Percentiles rank a stretch among this genome's conserved stretches.
These are phyloP conservation scores for Thereva unica DNA, from an alignment of 2,888 invertebrate genomes.

Conservation along the genomic window DNA sequence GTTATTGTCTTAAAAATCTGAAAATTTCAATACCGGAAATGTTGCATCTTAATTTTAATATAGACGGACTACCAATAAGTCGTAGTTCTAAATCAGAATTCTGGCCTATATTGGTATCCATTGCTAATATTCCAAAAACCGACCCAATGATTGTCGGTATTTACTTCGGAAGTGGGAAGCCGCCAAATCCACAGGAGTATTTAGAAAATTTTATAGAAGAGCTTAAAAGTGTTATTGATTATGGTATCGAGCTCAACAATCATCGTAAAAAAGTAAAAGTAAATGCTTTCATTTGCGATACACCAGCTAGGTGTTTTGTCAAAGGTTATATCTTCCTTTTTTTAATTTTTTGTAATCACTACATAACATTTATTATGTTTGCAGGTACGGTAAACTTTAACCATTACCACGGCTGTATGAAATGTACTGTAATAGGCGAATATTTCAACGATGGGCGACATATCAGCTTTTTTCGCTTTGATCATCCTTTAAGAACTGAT, in stretches of 20 bases:
- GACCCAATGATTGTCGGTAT: background rate
- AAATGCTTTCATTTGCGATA: conserved; percentile 1
- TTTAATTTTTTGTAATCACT: background rate
- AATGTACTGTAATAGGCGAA: conserved; percentile 3
- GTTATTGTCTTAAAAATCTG: no score
- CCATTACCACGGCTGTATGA: conserved; percentile 1
- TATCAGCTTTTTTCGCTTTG: conserved; percentile 1
- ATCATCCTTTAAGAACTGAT: background rate
- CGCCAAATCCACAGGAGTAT: background rate
- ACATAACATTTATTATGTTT: background rate
- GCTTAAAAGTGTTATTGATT: no score
- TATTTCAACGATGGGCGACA: background rate
- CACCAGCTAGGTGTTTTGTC: conserved; percentile 10
- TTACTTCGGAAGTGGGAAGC: conserved; percentile 7
- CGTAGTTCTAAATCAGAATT: conserved; percentile 11
- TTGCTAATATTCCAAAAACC: no score
- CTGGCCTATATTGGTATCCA: no score
- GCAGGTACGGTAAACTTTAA: conserved; percentile 6
- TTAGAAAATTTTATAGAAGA: conserved; percentile 1
- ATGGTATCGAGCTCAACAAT: no score
- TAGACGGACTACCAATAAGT: background rate
- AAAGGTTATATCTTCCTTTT: no score
- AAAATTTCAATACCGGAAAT: no score
- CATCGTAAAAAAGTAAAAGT: background rate
- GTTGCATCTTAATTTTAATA: no score